Percentiles rank a stretch among this genome's conserved stretches.
phyloP scores from a whole-genome alignment of 2,113 vertebrate genomes.

The Butastur rufipennis region DNA sequence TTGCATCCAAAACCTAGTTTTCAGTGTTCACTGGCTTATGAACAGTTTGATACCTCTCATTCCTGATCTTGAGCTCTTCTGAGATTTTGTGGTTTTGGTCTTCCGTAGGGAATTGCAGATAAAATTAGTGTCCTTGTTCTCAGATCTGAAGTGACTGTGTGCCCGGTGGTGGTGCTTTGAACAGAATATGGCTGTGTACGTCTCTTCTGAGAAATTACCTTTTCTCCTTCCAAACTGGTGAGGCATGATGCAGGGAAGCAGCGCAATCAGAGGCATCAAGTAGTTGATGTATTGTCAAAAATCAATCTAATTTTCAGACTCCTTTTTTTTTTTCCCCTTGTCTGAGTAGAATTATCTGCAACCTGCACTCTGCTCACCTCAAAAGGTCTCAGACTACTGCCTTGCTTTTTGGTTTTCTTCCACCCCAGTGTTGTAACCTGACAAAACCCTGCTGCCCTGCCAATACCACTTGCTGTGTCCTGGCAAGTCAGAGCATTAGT shows the following conservation, averaged over 20 bases:
- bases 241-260: not conserved
- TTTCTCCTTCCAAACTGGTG: not conserved
- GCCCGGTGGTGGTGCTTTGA: not conserved
- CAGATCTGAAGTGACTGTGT: not conserved
- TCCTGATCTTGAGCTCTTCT: not conserved
- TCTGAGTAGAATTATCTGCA: not conserved
- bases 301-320: not conserved
- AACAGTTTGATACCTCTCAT: not conserved
- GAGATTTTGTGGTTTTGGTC: not conserved
- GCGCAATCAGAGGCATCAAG: rapidly evolving
- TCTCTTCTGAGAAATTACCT: not conserved
- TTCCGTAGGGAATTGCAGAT: not conserved
- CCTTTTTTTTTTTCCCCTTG: too few species aligned
- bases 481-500: not conserved
- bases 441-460: not conserved
- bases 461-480: not conserved
- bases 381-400: not conserved
- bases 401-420: not conserved
- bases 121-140: not conserved
- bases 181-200: not conserved
- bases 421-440: not conserved
- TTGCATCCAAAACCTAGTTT: not conserved
- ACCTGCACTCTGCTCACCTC: not conserved
- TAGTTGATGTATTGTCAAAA: not conserved
- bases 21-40: not conserved